Evolutionary conservation across 2,888 invertebrate species (phyloP).

Genomic region (Phengaris alcon): DNA sequence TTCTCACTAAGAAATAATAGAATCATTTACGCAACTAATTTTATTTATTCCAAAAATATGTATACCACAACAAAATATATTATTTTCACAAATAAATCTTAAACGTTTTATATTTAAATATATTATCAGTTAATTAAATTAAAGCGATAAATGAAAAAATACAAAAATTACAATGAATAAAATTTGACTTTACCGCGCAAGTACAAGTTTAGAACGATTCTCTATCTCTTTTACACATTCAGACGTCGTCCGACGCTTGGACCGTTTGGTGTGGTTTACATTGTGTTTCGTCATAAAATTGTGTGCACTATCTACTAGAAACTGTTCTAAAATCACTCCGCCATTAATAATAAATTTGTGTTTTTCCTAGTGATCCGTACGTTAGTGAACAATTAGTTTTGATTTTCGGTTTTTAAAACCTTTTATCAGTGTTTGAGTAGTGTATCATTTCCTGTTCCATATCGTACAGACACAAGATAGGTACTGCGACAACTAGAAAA

Average conservation of each 20-base stretch:
- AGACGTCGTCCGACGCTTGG: constrained; percentile 51
- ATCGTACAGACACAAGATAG: constrained; percentile 63
- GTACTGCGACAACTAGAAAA: constrained; percentile 70
- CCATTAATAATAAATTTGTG: constrained; percentile 64
- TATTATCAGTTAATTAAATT: neutral
- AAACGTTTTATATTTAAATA: too few relatives aligned
- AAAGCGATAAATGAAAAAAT: neutral
- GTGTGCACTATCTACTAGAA: constrained; percentile 57
- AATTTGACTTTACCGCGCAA: constrained; percentile 76
- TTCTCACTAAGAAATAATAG: too few relatives aligned
- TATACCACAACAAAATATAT: too few relatives aligned
- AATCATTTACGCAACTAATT: constrained; percentile 36
- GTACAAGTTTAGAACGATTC: constrained; percentile 61
- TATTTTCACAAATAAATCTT: too few relatives aligned
- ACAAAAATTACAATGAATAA: constrained; percentile 10
- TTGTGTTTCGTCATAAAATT: constrained; percentile 68
- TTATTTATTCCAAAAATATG: too few relatives aligned
- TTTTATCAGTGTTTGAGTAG: constrained; percentile 55
- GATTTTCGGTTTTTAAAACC: constrained; percentile 38
- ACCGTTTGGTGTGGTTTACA: constrained; percentile 54
- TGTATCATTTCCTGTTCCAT: constrained; percentile 75
- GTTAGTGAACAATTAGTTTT: constrained; percentile 36
- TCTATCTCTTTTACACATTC: constrained; percentile 60
- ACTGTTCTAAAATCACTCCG: constrained; percentile 71
- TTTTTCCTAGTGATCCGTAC: constrained; percentile 49